A percentile compares a stretch with the other conserved stretches of the same genome.
These are phyloP conservation scores for Porites lobata DNA, from an alignment of 92 coral and sea anemone genomes.

Conservation along the genomic window DNA sequence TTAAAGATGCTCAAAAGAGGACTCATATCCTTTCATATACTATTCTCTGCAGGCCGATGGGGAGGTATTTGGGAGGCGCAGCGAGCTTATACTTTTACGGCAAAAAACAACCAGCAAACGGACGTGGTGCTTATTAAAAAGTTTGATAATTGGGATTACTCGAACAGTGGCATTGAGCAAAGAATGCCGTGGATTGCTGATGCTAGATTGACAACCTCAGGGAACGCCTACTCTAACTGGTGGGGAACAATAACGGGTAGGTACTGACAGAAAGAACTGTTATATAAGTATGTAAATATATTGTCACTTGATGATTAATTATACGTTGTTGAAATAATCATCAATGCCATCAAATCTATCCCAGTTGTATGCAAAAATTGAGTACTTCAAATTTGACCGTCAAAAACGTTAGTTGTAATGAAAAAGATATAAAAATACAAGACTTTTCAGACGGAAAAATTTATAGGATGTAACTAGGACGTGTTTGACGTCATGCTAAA, in stretches of 20 bases:
- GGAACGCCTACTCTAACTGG: constrained; percentile 42
- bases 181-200: constrained; percentile 88
- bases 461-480: too few relatives aligned
- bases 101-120: constrained; percentile 72
- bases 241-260: constrained; percentile 80
- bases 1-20: neutral
- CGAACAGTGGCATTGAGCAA: constrained; percentile 58
- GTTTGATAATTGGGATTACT: constrained; percentile 82
- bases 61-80: constrained; percentile 89
- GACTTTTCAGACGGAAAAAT: too few relatives aligned
- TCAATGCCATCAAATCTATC: too few relatives aligned
- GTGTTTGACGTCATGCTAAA: too few relatives aligned
- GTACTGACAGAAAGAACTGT: neutral
- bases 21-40: neutral
- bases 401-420: too few relatives aligned
- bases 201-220: constrained; percentile 75
- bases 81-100: constrained; percentile 71
- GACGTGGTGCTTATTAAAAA: constrained; percentile 63
- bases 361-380: too few relatives aligned
- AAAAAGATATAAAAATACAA: too few relatives aligned
- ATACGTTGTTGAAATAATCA: too few relatives aligned
- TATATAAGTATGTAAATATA: too few relatives aligned
- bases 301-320: too few relatives aligned
- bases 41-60: constrained; percentile 63
- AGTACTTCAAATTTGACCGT: too few relatives aligned